Evolutionary conservation across 2,888 invertebrate species (phyloP), one percentile per base, ranked within the genome.

Genomic region (Acronicta aceris): DNA sequence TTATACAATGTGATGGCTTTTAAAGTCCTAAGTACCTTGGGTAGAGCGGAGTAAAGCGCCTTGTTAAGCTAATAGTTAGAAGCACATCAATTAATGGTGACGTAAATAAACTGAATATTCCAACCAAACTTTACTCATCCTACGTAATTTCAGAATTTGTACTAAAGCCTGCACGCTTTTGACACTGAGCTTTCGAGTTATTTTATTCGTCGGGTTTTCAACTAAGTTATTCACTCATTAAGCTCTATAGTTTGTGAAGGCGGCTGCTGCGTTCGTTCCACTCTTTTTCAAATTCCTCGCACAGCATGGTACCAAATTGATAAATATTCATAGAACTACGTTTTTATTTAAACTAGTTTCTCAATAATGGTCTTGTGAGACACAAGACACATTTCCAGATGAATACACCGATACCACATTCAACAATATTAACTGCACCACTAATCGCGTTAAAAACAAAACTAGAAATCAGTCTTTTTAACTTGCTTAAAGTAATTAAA

Each of bases 1-100:
- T 43, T 52, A 52, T 60, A 53, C 21, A 21, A 21, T 56, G 38
- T 47, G 48, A 42, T 61, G 63, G 25, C 15, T 49, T 53, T 56
- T 41, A 45, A 46, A 46, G 42, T 17, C 40, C 40, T 53, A 12
- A 47, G 42, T 54, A 54, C 50, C 51, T 17, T 15, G 16, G 17
- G 38, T 17, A 40, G 50, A 9, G 9, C 2, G 9, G 17, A 21
- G 7, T 5, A 9, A 13, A 16, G 41, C 7, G 7, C 9, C n/a
- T 27, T 54, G 49, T 41, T 48, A 38, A 27, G n/a, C 6, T 30
- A 43, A 66, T 50, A 30, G 30, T 66, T 36, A 33, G 12, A 16
- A 47, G 30, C 33, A 17, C 12, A 10, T 43, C 10, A 16, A 43
- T 21, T 13, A 42, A 10, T 9, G 13, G 4, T 16, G 16, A 9